Evolutionary conservation across 2,113 vertebrate genomes (phyloP).

Genomic region (Nannospalax galili): DNA sequence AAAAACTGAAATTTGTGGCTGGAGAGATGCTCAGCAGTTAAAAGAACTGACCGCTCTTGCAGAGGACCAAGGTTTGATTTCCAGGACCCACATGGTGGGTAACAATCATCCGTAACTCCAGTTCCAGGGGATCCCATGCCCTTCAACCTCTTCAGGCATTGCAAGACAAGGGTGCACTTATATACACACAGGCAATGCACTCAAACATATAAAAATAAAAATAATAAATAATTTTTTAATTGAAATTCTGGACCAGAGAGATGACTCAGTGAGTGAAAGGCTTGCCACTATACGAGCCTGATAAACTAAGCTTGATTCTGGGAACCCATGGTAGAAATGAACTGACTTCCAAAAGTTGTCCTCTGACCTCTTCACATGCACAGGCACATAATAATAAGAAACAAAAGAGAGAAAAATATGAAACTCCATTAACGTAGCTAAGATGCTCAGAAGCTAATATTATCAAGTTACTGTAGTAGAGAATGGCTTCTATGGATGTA

Average conservation of each 20-base stretch:
- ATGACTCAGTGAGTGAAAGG: not conserved
- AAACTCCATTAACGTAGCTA: not conserved
- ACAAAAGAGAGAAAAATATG: not conserved
- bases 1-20: too few relatives aligned
- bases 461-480: not conserved
- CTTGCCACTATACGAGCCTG: not conserved
- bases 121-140: too few relatives aligned
- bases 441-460: not conserved
- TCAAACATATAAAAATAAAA: too few relatives aligned
- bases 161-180: too few relatives aligned
- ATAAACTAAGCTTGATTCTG: not conserved
- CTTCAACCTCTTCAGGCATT: too few relatives aligned
- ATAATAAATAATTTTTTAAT: not conserved
- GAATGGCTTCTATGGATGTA: slow-evolving; percentile 35
- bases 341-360: not conserved
- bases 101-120: too few relatives aligned
- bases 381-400: too few relatives aligned
- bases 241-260: not conserved
- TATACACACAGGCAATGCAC: too few relatives aligned
- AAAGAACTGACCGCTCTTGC: too few relatives aligned
- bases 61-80: too few relatives aligned
- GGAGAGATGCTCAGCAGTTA: too few relatives aligned
- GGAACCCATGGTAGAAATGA: not conserved
- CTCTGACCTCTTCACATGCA: not conserved
- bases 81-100: too few relatives aligned